These are phyloP conservation scores for Phaonia tiefii DNA, from an alignment of 2,888 invertebrate species.

Conservation along the genomic window DNA sequence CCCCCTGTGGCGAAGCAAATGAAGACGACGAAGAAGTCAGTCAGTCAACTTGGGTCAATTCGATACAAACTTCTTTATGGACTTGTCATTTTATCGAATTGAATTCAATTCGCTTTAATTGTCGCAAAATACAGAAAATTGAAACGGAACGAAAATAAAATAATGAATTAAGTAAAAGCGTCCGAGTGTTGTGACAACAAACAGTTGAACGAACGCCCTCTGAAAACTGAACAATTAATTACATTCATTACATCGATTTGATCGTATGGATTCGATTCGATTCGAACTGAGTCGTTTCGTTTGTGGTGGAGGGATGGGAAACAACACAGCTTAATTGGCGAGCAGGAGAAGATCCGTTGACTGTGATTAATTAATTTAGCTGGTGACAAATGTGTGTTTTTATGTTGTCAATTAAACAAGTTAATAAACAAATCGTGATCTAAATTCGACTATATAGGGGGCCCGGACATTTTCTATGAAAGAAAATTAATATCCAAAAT, in stretches of 20 bases:
- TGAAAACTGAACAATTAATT: constrained; percentile 25
- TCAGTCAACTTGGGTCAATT: constrained; percentile 18
- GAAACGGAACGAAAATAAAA: not conserved
- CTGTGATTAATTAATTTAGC: constrained; percentile 24
- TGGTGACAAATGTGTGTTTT: too few relatives aligned
- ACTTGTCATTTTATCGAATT: not conserved
- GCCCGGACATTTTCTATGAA: not conserved
- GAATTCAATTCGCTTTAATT: constrained; percentile 20
- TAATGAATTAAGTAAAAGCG: not conserved
- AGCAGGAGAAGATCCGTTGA: not conserved
- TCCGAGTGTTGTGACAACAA: constrained; percentile 9
- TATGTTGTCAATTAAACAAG: constrained; percentile 46
- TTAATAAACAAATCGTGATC: not conserved
- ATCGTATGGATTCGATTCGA: not conserved
- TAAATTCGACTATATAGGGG: not conserved
- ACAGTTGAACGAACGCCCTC: constrained; percentile 40
- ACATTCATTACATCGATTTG: constrained; percentile 10
- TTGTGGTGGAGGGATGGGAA: not conserved
- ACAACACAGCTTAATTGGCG: not conserved
- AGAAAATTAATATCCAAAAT: too few relatives aligned
- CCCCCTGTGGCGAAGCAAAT: not conserved
- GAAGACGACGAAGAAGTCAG: not conserved
- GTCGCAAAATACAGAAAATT: not conserved
- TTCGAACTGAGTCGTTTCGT: too few relatives aligned
- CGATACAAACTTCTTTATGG: not conserved